Evolutionary conservation across 2,113 vertebrate genomes (phyloP).

Genomic region (Hypomesus transpacificus): DNA sequence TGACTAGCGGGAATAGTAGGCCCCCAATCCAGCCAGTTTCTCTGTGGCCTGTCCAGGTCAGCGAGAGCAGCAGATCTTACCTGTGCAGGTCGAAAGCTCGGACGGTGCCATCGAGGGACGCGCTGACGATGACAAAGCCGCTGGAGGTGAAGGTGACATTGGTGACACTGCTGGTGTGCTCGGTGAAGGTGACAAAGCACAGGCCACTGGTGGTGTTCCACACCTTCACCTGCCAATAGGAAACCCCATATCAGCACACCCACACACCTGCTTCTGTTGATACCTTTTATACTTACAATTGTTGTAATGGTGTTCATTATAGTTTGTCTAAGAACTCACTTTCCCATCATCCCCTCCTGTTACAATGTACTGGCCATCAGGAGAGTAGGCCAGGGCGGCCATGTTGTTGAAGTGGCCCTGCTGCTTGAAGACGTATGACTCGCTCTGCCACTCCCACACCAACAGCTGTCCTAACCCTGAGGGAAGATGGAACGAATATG

Average conservation of each 20-base stretch:
- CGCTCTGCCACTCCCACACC: slow-evolving; percentile 99
- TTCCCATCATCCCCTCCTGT: slow-evolving; percentile 95
- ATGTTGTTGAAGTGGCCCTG: slow-evolving; percentile 98
- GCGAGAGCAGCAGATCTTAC: slow-evolving; percentile 54
- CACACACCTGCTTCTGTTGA: not conserved
- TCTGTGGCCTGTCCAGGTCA: not conserved
- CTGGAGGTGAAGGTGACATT: slow-evolving; percentile 83
- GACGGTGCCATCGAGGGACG: slow-evolving; percentile 92
- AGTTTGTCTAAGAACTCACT: slow-evolving; percentile 61
- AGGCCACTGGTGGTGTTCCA: slow-evolving; percentile 93
- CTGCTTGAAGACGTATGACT: slow-evolving; percentile 95
- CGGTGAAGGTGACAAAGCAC: slow-evolving; percentile 94
- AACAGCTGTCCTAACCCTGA: slow-evolving; percentile 91
- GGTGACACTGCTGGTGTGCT: slow-evolving; percentile 87
- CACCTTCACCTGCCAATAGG: slow-evolving; percentile 82
- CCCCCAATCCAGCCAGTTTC: not conserved
- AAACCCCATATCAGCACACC: not conserved
- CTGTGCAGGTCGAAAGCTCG: slow-evolving; percentile 95
- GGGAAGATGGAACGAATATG: not conserved
- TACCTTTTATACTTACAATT: not conserved
- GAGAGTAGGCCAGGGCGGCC: slow-evolving; percentile 88
- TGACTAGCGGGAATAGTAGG: no score
- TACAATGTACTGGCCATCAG: slow-evolving; percentile 88
- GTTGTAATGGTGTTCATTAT: no score
- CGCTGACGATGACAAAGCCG: slow-evolving; percentile 87